Base-by-base conservation (phyloP, 2,113 vertebrate species). In the Brachyistius frenatus region DNA sequence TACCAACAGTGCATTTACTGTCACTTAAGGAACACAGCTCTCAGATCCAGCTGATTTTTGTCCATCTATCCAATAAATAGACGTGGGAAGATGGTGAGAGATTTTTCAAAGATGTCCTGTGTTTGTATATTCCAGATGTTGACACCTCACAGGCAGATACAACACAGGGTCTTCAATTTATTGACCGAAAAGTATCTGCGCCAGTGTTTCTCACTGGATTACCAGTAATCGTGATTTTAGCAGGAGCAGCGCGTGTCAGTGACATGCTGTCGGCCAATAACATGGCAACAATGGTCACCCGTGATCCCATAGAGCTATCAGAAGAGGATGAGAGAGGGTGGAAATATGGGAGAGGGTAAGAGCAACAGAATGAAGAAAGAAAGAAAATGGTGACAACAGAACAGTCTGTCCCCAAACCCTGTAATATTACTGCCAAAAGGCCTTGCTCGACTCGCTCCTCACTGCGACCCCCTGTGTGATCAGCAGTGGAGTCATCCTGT, bases 401-500 rank as follows among this genome's bases (percentile, higher is more conserved):
- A 11, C 14, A 46, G 33, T 69, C 64, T 54, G 68, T 68, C 47
- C 62, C 64, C 54, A 35, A 63, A 60, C 31, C 55, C 13, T 11
- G 37, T 50, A 14, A 54, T 32, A 64, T 61, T 23, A 64, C 65
- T 68, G 49, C 41, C 9, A 46, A 68, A 76, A 81, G 2, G 4
- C 60, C 73, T 76, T 71, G 53, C 62, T 7, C 62, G 44, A 56
- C 30, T 4, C 50, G 62, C 52, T 67, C 57, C 76, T 80, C 55
- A 65, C 44, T 62, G 53, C n/a, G 57, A 32, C 30, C 35, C 44
- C 3, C 35, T 73, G 41, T 73, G 66, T 54, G 56, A 76, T 32
- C 37, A 72, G 53, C 76, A 23, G 65, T 6, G 33, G 39, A 56
- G 60, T 55, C 41, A 53, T 86, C 23, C 46, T 85, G 66, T 73